These are phyloP conservation scores for Incurvaria masculella DNA, from an alignment of 2,888 invertebrate species.

Conservation along the genomic window DNA sequence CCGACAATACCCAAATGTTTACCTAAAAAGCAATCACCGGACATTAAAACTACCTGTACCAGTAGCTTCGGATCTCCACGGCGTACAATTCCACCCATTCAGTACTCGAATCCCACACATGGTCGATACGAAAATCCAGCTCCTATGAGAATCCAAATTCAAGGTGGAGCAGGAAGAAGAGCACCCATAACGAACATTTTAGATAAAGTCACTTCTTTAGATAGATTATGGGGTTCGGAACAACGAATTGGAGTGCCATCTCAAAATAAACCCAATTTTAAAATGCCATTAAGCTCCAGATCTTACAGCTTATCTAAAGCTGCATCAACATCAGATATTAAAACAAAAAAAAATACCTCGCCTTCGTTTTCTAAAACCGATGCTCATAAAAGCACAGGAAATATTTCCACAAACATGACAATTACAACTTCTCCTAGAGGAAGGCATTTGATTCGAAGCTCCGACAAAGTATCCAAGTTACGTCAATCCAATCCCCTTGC, in stretches of 20 bases:
- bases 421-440: constrained; percentile 32
- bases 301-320: background rate
- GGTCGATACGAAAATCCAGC: constrained; percentile 27
- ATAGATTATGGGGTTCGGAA: constrained; percentile 53
- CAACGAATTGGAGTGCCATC: constrained; percentile 33
- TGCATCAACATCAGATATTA: background rate
- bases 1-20: constrained; percentile 18
- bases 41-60: constrained; percentile 28
- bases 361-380: background rate
- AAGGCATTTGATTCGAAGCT: constrained; percentile 47
- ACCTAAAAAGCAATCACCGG: constrained; percentile 22
- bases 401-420: constrained; percentile 14
- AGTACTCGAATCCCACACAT: constrained; percentile 32
- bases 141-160: constrained; percentile 33
- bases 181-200: constrained; percentile 50
- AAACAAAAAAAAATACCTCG: background rate
- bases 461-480: constrained; percentile 42
- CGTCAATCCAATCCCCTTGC: constrained; percentile 32
- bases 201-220: constrained; percentile 52
- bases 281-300: background rate
- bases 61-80: constrained; percentile 48
- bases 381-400: background rate
- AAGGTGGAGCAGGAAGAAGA: constrained; percentile 47
- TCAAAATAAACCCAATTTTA: background rate
- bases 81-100: constrained; percentile 40